Evolutionary conservation across 1,140 invertebrate species (phyloP).

Genomic region (Metopolophium dirhodum): DNA sequence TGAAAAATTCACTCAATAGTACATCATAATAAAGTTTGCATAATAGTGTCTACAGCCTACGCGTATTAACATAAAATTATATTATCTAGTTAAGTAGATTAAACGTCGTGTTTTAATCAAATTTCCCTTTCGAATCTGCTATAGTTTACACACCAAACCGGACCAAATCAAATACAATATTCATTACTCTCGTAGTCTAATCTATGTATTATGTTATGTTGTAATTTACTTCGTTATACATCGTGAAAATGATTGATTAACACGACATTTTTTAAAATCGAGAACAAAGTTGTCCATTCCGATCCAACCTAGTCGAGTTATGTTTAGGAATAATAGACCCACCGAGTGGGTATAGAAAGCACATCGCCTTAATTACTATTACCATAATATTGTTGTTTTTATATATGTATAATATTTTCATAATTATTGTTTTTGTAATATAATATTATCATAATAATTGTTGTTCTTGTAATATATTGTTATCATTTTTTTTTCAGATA

Average conservation of each 20-base stretch:
- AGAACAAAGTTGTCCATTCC: background rate
- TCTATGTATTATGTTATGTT: background rate
- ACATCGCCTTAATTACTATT: background rate
- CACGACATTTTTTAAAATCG: background rate
- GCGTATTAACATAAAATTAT: too few relatives aligned
- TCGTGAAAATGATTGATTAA: background rate
- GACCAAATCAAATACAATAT: background rate
- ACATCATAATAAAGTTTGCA: background rate
- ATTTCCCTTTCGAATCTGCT: background rate
- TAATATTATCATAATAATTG: too few relatives aligned
- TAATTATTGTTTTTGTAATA: background rate
- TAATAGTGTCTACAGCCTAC: background rate
- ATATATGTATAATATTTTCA: too few relatives aligned
- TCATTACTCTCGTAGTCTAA: background rate
- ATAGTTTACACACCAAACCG: background rate
- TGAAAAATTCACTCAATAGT: background rate
- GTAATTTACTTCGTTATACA: background rate
- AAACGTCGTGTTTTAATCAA: background rate
- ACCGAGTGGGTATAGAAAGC: background rate
- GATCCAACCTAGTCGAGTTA: background rate
- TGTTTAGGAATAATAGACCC: background rate
- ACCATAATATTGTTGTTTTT: too few relatives aligned
- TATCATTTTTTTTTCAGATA: constrained; percentile 67
- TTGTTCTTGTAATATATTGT: background rate
- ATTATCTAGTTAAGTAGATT: background rate